Percentiles rank a stretch among this genome's conserved stretches.
phyloP scores from a whole-genome alignment of 2,113 vertebrate genomes.

The Suricata suricatta region DNA sequence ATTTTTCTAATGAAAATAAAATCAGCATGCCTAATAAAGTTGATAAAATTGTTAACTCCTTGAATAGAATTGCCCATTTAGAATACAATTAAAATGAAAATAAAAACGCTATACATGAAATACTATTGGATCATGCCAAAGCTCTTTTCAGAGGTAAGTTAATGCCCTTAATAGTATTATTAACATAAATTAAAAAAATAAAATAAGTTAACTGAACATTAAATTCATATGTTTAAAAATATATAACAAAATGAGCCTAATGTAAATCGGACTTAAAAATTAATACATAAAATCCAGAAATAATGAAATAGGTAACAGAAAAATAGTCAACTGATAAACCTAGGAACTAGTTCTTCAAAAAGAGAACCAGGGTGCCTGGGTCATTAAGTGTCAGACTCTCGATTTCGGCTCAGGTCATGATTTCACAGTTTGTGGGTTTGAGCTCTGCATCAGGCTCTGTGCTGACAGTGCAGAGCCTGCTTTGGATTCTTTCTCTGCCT shows the following conservation, averaged over 20 bases:
- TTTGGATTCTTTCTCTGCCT: too few relatives aligned
- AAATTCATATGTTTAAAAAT: background rate
- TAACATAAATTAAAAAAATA: background rate
- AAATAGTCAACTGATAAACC: background rate
- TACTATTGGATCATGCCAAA: background rate
- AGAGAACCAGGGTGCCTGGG: too few relatives aligned
- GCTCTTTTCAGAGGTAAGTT: background rate
- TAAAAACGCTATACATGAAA: background rate
- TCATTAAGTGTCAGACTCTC: too few relatives aligned
- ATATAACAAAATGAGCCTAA: background rate
- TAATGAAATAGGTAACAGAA: background rate
- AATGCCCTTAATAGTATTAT: background rate
- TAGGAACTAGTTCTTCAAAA: background rate
- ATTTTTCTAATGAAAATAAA: background rate
- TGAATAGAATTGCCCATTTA: background rate
- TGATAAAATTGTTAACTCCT: background rate
- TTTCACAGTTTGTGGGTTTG: too few relatives aligned
- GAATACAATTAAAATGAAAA: background rate
- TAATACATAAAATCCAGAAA: background rate
- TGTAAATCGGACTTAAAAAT: background rate
- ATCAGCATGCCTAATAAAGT: background rate
- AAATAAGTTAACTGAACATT: background rate
- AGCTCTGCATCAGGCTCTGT: too few relatives aligned
- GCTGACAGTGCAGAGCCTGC: too few relatives aligned
- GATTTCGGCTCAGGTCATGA: too few relatives aligned